Percentiles rank a stretch among this genome's conserved stretches.
Conservation (phyloP, 2,888 invertebrate species). For the Seira musarum region DNA sequence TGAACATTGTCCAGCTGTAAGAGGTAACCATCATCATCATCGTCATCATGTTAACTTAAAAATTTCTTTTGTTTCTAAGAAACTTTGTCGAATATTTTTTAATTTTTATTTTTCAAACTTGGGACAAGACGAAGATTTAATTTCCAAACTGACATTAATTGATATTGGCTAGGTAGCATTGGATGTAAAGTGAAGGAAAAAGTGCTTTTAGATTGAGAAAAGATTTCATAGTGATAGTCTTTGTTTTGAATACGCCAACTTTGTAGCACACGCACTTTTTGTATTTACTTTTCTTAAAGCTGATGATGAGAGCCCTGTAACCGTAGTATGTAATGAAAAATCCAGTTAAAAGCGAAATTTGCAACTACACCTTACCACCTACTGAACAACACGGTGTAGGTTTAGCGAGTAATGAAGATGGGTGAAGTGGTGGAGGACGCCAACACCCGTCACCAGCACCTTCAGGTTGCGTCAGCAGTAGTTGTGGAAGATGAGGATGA, state of each 20-base stretch:
- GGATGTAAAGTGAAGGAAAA: no score
- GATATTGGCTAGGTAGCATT: no score
- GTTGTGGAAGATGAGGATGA: slow-evolving; percentile 29
- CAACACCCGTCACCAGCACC: slow-evolving; percentile 7
- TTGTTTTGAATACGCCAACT: no score
- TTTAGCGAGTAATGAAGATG: slow-evolving; percentile 45
- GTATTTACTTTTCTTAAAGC: neutral
- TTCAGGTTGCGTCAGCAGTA: slow-evolving; percentile 30
- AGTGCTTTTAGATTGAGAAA: no score
- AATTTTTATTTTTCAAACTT: neutral
- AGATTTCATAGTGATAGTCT: no score
- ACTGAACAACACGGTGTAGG: slow-evolving; percentile 40
- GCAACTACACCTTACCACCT: slow-evolving; percentile 28
- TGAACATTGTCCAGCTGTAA: neutral
- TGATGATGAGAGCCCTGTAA: slow-evolving; percentile 9
- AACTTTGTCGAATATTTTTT: neutral
- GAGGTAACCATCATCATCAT: neutral
- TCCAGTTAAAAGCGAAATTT: slow-evolving; percentile 19
- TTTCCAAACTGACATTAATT: no score
- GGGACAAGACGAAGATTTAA: no score
- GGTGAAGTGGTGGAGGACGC: slow-evolving; percentile 49
- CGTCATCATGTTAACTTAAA: neutral
- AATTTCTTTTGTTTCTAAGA: neutral
- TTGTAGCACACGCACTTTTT: no score
- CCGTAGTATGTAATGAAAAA: slow-evolving; percentile 45